phyloP scores from a whole-genome alignment of 2,797 vertebrate genomes.

The Loriculus beryllinus region DNA sequence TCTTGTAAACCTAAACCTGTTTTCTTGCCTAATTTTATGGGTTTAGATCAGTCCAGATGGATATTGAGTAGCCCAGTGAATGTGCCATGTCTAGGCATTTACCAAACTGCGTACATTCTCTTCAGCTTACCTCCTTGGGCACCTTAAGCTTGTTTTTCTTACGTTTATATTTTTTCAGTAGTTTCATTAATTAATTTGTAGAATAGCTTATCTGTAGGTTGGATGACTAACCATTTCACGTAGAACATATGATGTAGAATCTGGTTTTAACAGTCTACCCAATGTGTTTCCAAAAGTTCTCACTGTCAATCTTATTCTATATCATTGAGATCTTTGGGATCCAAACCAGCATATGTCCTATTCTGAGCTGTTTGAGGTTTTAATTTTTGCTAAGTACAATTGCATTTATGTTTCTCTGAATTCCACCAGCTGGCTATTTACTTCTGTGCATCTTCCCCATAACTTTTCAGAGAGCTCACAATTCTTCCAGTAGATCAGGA shows the following conservation, averaged over 20 bases:
- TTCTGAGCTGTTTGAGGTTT: background rate
- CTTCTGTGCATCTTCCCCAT: background rate
- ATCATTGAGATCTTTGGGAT: background rate
- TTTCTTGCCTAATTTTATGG: background rate
- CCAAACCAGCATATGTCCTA: accelerated
- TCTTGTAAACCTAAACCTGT: background rate
- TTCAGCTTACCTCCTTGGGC: background rate
- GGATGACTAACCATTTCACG: background rate
- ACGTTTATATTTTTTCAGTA: background rate
- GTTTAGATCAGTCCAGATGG: background rate
- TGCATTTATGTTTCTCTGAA: background rate
- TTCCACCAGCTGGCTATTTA: background rate
- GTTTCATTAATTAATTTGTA: background rate
- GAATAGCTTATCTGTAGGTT: background rate
- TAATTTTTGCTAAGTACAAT: background rate
- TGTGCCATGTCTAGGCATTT: background rate
- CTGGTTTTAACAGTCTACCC: background rate
- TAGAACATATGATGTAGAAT: background rate
- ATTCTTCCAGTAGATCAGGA: background rate
- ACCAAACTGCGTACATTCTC: background rate
- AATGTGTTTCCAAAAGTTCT: background rate
- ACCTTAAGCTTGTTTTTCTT: background rate
- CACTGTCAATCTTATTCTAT: background rate
- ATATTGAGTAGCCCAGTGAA: background rate
- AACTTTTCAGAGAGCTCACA: background rate